Evolutionary conservation across 2,888 invertebrate genomes (phyloP), one percentile per base, ranked within the genome.

Genomic region (Gisinianus flammeolus): DNA sequence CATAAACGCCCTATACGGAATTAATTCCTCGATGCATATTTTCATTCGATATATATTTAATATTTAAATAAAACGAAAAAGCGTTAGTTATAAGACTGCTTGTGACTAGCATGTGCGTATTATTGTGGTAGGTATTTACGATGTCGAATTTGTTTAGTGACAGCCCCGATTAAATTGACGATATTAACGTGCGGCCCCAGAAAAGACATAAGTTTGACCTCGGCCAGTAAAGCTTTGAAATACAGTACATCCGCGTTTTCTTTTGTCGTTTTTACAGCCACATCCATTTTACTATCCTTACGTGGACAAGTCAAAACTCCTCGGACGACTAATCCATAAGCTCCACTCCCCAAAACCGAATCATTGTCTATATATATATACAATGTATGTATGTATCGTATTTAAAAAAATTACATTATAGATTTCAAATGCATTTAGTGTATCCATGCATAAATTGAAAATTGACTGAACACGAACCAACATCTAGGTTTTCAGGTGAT

Each of bases 191-290:
- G 76, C 1, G 68, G 56, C 16, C 76, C 76, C 28, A 76, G 28
- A 26, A 68, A 76, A 28, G 68, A 54, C 76, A 76, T 76, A 22
- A 76, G 35, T 76, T 76, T 76, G 3, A 76, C 10, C 30, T 76
- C 76, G 24, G 68, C 19, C 10, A 76, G 56, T 2, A 76, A 24
- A 26, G 68, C 54, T 8, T 76, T 76, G 24, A 76, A 76, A n/a
- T 76, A 54, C 0, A 22, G 1, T 6, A 68, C 56, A 8, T 67
- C 67, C 31, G 76, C 54, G 56, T 76, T 44, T 6, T 52, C 8
- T 54, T 76, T 76, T 16, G 76, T 76, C 1, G 76, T 68, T 31
- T 76, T 76, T 1, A 76, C 76, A 0, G 76, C 76, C 3, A 76
- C 68, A 16, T 76, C 76, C 6, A 67, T 28, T 52, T 12, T 28